Evolutionary conservation across 2,888 invertebrate genomes (phyloP).

Genomic region (Lasioglossum villosulum): DNA sequence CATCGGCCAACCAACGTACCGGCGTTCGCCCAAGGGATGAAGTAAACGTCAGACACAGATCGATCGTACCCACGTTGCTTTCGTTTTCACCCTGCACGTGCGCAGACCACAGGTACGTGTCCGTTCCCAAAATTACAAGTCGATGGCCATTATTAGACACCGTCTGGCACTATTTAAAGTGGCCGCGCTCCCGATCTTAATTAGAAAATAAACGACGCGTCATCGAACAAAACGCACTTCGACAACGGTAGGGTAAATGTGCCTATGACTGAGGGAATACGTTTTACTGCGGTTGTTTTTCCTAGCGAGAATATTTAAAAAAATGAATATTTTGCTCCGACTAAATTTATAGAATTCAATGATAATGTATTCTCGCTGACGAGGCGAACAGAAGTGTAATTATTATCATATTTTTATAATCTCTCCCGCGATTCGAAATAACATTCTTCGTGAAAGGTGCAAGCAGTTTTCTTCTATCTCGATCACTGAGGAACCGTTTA

Average conservation of each 20-base stretch:
- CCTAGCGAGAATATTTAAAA: too few relatives aligned
- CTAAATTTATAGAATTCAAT: too few relatives aligned
- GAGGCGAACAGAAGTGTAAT: too few relatives aligned
- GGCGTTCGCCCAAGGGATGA: slow-evolving; percentile 48
- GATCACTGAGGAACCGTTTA: too few relatives aligned
- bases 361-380: too few relatives aligned
- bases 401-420: too few relatives aligned
- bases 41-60: slow-evolving; percentile 22
- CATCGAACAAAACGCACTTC: neutral
- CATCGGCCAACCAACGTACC: slow-evolving; percentile 20
- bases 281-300: too few relatives aligned
- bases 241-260: neutral
- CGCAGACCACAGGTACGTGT: slow-evolving; percentile 35
- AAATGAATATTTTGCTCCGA: too few relatives aligned
- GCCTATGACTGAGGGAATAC: too few relatives aligned
- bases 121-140: slow-evolving; percentile 11
- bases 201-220: slow-evolving; percentile 13
- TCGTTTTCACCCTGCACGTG: slow-evolving; percentile 12
- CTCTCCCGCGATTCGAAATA: too few relatives aligned
- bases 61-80: slow-evolving; percentile 27
- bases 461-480: too few relatives aligned
- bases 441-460: too few relatives aligned
- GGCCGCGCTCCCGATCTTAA: slow-evolving; percentile 20
- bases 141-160: slow-evolving; percentile 26
- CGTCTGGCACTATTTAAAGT: slow-evolving; percentile 33